These are phyloP conservation scores for Clarias batrachus DNA, from an alignment of 2,113 vertebrate species.

Conservation along the genomic window DNA sequence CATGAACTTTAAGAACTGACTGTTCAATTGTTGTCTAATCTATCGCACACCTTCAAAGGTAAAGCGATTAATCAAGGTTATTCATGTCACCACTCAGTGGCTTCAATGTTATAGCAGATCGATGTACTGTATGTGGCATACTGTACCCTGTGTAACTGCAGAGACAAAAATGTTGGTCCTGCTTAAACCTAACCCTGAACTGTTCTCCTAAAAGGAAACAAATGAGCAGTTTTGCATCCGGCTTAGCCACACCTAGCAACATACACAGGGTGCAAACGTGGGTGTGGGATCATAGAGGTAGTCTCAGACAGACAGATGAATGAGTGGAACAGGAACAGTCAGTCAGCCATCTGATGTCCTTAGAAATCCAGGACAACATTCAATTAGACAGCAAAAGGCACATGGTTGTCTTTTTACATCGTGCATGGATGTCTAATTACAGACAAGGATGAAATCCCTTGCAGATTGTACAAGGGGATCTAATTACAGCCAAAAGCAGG, in stretches of 20 bases:
- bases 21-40: too few species aligned
- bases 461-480: slow-evolving; percentile 3
- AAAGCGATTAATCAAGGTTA: too few species aligned
- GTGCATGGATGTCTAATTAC: slow-evolving; percentile 3
- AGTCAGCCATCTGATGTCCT: background rate
- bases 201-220: background rate
- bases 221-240: background rate
- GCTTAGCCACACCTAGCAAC: background rate
- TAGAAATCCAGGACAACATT: slow-evolving; percentile 15
- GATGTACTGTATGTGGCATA: background rate
- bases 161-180: background rate
- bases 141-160: background rate
- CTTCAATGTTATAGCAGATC: too few species aligned
- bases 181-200: background rate
- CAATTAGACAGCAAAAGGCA: slow-evolving; percentile 11
- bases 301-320: background rate
- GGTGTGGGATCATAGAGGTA: background rate
- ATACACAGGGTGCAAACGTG: background rate
- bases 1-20: too few species aligned
- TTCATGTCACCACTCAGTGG: too few species aligned
- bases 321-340: background rate
- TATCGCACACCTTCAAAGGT: too few species aligned
- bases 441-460: slow-evolving; percentile 5
- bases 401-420: background rate
- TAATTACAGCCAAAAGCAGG: slow-evolving; percentile 9